Base-by-base conservation (phyloP, 2,888 invertebrate species). In the Noctua pronuba region DNA sequence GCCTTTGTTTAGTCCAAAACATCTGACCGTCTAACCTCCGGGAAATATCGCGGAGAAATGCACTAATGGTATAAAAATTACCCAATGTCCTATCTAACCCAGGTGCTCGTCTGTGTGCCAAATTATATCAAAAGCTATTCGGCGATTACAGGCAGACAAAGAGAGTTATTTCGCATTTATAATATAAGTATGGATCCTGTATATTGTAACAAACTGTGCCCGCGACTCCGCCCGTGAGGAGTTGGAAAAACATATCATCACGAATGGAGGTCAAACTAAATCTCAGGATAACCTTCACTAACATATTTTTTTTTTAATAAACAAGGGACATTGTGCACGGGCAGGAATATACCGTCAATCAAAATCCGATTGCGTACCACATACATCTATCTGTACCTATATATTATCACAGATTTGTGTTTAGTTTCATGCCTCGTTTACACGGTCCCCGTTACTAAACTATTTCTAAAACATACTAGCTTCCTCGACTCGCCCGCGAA, bases 401-500 rank as follows among this genome's bases (percentile, higher is more conserved):
- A 55, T 21, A 35, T n/a, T 55, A n/a, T 21, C 18, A 35, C 58
- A n/a, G 35, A 35, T 31, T 68, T 24, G 21, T 46, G 41, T 67
- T 5, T 24, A 16, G 18, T 68, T 8, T 24, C 28, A 38, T n/a
- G 11, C 28, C 10, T 41, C 68, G 24, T 41, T 41, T 24, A 67
- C 28, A 31, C 52, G 10, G 1, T 72, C 1, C n/a, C 4, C 21
- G 13, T 11, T n/a, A 31, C 31, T 18, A 62, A 75, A 64, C 52
- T 5, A 35, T 44, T 62, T 38, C 13, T 10, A 24, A 31, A 49
- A 31, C 13, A 31, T 35, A 46, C 55, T 74, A 35, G 28, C 4
- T 38, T 52, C 69, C 58, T 80, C 28, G 38, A 71, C 83, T 75
- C 52, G 28, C 38, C 58, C n/a, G 35, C 21, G 35, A 82, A 68